Evolutionary conservation across 2,888 invertebrate species (phyloP).

Genomic region (Oeneis ivallda): DNA sequence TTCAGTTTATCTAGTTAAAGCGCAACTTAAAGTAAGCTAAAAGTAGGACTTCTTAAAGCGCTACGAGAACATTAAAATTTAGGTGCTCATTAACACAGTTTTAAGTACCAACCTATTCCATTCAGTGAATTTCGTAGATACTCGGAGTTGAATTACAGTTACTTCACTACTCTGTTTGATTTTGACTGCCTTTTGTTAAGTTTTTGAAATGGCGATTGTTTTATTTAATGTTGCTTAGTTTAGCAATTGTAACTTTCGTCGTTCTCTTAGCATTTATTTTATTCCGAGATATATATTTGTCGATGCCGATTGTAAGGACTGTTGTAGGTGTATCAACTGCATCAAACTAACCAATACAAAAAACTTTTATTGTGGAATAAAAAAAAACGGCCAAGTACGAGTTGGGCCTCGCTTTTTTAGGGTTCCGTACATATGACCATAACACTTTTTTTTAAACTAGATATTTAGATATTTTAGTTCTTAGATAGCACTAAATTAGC

Average conservation of each 20-base stretch:
- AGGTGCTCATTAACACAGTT: constrained; percentile 26
- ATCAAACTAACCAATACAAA: too few relatives aligned
- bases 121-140: constrained; percentile 22
- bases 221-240: not conserved
- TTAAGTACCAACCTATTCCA: constrained; percentile 18
- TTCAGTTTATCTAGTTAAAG: constrained; percentile 31
- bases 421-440: too few relatives aligned
- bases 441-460: too few relatives aligned
- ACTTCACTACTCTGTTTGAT: constrained; percentile 18
- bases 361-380: too few relatives aligned
- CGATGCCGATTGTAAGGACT: too few relatives aligned
- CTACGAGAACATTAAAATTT: constrained; percentile 22
- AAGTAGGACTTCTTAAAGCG: constrained; percentile 29
- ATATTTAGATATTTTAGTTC: too few relatives aligned
- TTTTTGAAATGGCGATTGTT: constrained; percentile 7
- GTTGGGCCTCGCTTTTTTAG: too few relatives aligned
- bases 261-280: not conserved
- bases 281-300: not conserved
- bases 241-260: not conserved
- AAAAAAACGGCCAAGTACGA: too few relatives aligned
- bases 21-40: constrained; percentile 26
- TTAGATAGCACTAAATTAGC: too few relatives aligned
- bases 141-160: constrained; percentile 3
- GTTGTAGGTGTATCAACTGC: not conserved
- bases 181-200: constrained; percentile 14